Base-by-base conservation (phyloP, 2,113 vertebrate species). In the Paraplagusia blochii region DNA sequence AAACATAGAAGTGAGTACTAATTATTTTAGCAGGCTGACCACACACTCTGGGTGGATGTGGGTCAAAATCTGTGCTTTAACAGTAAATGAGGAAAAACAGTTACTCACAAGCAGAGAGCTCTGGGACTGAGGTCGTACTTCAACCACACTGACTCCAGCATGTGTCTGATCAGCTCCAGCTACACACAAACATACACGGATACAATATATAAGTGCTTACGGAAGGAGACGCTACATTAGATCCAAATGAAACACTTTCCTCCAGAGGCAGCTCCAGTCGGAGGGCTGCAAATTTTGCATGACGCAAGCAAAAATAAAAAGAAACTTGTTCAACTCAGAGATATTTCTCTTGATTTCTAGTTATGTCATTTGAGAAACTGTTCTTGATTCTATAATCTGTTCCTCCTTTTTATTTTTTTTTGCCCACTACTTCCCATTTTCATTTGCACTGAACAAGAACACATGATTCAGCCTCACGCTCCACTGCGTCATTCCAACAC, bases 131-230 rank as follows among this genome's bases (percentile, higher is more conserved):
- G 90, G 53, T 84, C 81, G 57, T 93, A 86, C 85, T 92, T 95
- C 79, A 81, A 86, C 95, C 95, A 98, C 63, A 90, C 84, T 19
- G 91, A 84, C 73, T 99, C 94, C 88, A 97, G 60, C 77, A 98
- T 89, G 80, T 83, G 85, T 83, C 93, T 91, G 58, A 95, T 83
- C 79, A 97, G 89, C 77, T 93, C 90, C 90, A 99, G 81, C 95
- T 98, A 82, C 44, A 74, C n/a, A 74, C 34, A 58, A 45, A 66
- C 7, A 74, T 38, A 57, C 18, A 63, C 8, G n/a, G 47, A 91
- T 89, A 81, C 43, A 90, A 75, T 16, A 40, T 5, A 11, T 70
- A 39, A 69, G 64, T 33, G 42, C 0, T 80, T 19, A 42, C 22
- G 66, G 45, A 33, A n/a, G 40, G 63, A 69, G n/a, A 81, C 34